These are phyloP conservation scores for Drosophila takahashii DNA, from an alignment of 1,140 invertebrate species.

Conservation along the genomic window DNA sequence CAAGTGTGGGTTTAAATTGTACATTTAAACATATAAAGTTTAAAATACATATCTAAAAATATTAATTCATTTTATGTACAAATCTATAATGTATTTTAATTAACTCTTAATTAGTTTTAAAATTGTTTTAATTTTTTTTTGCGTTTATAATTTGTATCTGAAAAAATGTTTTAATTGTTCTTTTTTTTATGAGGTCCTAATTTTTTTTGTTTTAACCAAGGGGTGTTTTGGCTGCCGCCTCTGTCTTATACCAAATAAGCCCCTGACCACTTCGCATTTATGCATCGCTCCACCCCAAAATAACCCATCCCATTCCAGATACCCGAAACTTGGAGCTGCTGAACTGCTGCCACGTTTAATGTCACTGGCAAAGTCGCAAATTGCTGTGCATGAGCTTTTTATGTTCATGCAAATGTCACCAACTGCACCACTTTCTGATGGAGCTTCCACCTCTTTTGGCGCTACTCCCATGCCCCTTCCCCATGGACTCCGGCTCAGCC, in stretches of 20 bases:
- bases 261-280: conserved; percentile 12
- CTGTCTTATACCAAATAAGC: conserved; percentile 19
- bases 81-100: too few relatives aligned
- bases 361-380: conserved; percentile 83
- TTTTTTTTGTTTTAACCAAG: background rate
- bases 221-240: conserved; percentile 9
- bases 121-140: too few relatives aligned
- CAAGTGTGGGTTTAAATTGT: too few relatives aligned
- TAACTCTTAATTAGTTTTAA: too few relatives aligned
- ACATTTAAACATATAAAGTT: too few relatives aligned
- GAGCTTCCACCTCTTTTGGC: conserved; percentile 29
- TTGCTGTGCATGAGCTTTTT: conserved; percentile 83
- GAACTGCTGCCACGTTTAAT: conserved; percentile 68
- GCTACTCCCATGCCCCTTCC: background rate
- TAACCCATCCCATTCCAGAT: conserved; percentile 9
- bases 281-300: background rate
- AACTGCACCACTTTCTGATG: conserved; percentile 69
- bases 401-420: conserved; percentile 83
- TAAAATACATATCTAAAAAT: too few relatives aligned
- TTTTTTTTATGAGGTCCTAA: background rate
- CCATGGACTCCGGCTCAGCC: conserved; percentile 12
- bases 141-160: too few relatives aligned
- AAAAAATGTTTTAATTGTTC: too few relatives aligned
- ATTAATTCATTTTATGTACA: too few relatives aligned
- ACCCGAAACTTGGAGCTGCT: conserved; percentile 37